Evolutionary conservation across 2,888 invertebrate genomes (phyloP), one percentile per base, ranked within the genome.

Genomic region (Frankliniella fusca): DNA sequence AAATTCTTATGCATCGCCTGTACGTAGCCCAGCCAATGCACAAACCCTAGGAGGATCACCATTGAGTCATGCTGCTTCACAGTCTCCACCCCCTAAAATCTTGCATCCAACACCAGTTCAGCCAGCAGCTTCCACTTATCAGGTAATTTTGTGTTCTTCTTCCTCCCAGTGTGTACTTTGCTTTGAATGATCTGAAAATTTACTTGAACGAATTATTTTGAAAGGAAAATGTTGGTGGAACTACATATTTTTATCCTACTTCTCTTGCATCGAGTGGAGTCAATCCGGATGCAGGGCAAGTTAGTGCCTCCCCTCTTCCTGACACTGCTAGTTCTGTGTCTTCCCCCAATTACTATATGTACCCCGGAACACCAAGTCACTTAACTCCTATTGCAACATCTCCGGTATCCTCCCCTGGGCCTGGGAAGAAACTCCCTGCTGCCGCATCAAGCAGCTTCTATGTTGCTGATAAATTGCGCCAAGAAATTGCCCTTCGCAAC

Each of bases 211-310:
- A 81, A 83, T 23, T 81, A 84, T 38, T 84, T 86, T 89, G 89
- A 82, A 90, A 96, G 93, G 96, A 96, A 89, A 96, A 95, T 90
- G 95, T 96, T 84, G 97, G 97, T 82, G 97, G 97, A 48, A 97
- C 97, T 23, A 97, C 97, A 81, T 98, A 97, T 88, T 98, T 97
- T 89, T 98, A 96, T 88, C 91, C 94, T 65, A 92, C 93, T 83
- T 87, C 88, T 83, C 85, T 87, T 70, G 85, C 87, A 27, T 85
- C 86, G 79, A 87, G 88, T 82, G 83, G 84, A 7, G 70, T 76
- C 70, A 23, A 23, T 27, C 3, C 70, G 10, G 70, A 76, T 76
- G 70, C 70, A 11, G 70, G 70, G 23, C 70, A 23, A 76, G 70
- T 23, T 11, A 76, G 70, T 76, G 70, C 23, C 0, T 76, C 70